Evolutionary conservation across 2,888 invertebrate species (phyloP), one percentile per base, ranked within the genome.

Genomic region (Uropetala carovei): DNA sequence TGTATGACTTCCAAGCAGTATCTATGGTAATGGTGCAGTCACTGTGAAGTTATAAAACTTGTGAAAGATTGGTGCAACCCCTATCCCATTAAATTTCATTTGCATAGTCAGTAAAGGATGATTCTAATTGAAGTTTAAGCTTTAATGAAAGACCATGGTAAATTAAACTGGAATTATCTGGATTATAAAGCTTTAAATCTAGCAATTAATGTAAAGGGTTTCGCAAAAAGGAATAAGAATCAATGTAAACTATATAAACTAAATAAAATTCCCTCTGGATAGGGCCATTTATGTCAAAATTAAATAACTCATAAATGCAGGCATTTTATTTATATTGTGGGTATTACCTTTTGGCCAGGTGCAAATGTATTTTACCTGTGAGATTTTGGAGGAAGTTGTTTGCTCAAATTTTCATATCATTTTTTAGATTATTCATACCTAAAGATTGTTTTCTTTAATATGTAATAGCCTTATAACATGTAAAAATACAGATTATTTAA

Each of bases 341-440:
- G 27, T 22, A 68, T n/a, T 18, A 68, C 18, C 18, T 22, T 68
- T 68, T 68, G 68, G 68, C 18, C 22, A 86, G 64, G 14, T 68
- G 64, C 64, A 64, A 64, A 27, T 59, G 30, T 27, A 30, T 27
- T 22, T 30, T 60, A 16, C 30, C 30, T n/a, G 10, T 43, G 30
- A 89, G 56, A 60, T 89, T 68, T 89, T 68, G 16, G 43, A 56
- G 43, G 64, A 64, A 64, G 89, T 64, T 64, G 43, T n/a, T n/a
- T 68, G 89, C 89, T 89, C 89, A 89, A 89, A 68, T 60, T 64
- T 89, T 89, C 89, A 89, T 89, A 89, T 89, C 89, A 89, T 64
- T 64, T 89, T 43, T 68, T 30, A 89, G 64, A 59, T 27, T 86
- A 86, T 27, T 89, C 68, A 30, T 64, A 18, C 22, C 22, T 27